Evolutionary conservation across 2,113 vertebrate species (phyloP).

Genomic region (Silurus asotus): DNA sequence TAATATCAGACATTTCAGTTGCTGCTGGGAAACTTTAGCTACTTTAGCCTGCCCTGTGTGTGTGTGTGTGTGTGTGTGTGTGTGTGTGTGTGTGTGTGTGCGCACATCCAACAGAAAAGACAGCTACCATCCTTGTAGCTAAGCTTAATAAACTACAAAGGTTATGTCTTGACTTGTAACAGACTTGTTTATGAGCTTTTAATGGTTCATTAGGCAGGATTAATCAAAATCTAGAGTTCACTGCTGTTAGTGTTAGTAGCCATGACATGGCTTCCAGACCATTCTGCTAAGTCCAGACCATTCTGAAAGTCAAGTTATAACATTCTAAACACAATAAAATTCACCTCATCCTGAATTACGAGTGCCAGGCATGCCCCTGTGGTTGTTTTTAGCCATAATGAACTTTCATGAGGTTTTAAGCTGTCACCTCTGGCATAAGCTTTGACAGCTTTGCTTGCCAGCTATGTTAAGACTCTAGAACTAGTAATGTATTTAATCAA

Average conservation of each 20-base stretch:
- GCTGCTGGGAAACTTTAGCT: constrained; percentile 7
- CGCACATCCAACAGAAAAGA: background rate
- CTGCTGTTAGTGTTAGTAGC: background rate
- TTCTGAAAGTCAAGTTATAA: background rate
- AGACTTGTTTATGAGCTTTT: background rate
- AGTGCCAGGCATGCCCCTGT: background rate
- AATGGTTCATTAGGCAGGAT: background rate
- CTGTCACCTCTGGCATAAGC: background rate
- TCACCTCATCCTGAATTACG: background rate
- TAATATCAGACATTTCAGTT: background rate
- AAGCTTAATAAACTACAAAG: background rate
- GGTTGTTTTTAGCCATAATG: background rate
- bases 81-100: background rate
- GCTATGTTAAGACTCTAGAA: background rate
- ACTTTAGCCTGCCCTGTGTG: background rate
- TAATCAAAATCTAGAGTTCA: background rate
- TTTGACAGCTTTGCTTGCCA: background rate
- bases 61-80: background rate
- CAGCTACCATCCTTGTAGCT: background rate
- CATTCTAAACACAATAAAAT: background rate
- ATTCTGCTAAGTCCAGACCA: background rate
- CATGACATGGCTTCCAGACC: background rate
- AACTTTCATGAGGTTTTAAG: background rate
- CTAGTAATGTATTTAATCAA: background rate
- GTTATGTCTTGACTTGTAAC: background rate